Conservation (phyloP, 2,113 vertebrate species). For the Melanocharis versteri region DNA sequence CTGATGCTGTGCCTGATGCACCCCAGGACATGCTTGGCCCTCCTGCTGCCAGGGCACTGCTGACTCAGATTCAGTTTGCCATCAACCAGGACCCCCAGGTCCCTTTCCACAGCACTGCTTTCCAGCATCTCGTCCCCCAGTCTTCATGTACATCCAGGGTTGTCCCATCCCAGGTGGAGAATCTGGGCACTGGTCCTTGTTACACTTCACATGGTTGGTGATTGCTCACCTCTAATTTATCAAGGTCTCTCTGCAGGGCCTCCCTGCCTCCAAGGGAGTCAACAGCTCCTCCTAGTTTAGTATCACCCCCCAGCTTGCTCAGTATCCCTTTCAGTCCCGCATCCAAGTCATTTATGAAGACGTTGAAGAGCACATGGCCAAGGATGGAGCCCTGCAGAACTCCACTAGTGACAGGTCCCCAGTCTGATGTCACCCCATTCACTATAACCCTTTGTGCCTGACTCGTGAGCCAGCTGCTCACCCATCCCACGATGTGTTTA, state of each 20-base stretch:
- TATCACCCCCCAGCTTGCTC: neutral
- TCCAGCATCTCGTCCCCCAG: neutral
- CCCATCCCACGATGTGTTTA: neutral
- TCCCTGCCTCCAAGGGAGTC: neutral
- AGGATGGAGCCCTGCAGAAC: neutral
- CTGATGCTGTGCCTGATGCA: neutral
- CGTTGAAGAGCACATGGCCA: neutral
- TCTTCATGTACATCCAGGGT: neutral
- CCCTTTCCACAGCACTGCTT: rapidly evolving
- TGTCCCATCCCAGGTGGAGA: neutral
- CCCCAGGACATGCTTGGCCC: rapidly evolving
- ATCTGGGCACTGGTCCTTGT: neutral
- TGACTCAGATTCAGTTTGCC: rapidly evolving
- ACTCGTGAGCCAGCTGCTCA: neutral
- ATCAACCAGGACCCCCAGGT: rapidly evolving
- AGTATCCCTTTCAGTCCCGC: neutral
- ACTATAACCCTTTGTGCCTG: neutral
- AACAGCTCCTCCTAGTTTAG: neutral
- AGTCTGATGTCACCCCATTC: neutral
- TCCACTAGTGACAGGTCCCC: neutral
- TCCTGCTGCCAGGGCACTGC: neutral
- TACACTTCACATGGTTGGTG: rapidly evolving
- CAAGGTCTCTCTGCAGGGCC: neutral
- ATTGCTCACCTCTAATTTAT: neutral
- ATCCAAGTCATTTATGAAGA: neutral